Evolutionary conservation across 2,113 vertebrate species (phyloP), one percentile per base, ranked within the genome.

Genomic region (Petrocephalus zakoni): DNA sequence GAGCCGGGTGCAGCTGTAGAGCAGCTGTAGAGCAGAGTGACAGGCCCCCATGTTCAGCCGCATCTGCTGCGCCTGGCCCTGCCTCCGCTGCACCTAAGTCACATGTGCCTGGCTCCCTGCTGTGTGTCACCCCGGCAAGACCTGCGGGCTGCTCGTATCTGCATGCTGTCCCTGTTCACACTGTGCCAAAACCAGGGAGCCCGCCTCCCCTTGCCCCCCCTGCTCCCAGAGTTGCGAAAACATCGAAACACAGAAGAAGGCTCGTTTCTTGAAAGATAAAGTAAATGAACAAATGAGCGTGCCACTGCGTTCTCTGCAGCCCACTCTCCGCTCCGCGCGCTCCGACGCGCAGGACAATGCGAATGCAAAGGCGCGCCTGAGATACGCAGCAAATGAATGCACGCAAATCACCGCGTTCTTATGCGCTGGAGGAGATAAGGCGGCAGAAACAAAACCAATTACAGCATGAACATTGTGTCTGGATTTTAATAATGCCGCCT

Each of bases 41-140:
- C 95, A 95, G 93, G 83, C 92, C 92, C 92, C 94, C 95, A 95
- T 94, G 92, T 95, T 94, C 92, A 90, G 92, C 90, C 55, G 34
- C 51, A 87, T 89, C 46, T 86, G 92, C 90, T 90, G 87, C 90
- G 86, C 85, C 91, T 92, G 90, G 88, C 91, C 90, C 8, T 94
- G 93, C 95, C 94, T 94, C 91, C 88, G 85, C 91, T 89, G 86
- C 89, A 51, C 52, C 86, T 89, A 83, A 89, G 87, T 42, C 56
- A 29, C 47, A 53, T 87, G 85, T 61, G 55, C 88, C 88, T 13
- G 61, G 25, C 10, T 13, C 58, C 58, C 58, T n/a, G 2, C 58
- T 64, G 8, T 64, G 10, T 64, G 58, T 64, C 58, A 64, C 22
- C 64, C 89, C 64, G 85, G 89, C 84, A 78, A 91, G 90, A 92